phyloP scores from a whole-genome alignment of 2,888 invertebrate species.

The Parthenolecanium corni region DNA sequence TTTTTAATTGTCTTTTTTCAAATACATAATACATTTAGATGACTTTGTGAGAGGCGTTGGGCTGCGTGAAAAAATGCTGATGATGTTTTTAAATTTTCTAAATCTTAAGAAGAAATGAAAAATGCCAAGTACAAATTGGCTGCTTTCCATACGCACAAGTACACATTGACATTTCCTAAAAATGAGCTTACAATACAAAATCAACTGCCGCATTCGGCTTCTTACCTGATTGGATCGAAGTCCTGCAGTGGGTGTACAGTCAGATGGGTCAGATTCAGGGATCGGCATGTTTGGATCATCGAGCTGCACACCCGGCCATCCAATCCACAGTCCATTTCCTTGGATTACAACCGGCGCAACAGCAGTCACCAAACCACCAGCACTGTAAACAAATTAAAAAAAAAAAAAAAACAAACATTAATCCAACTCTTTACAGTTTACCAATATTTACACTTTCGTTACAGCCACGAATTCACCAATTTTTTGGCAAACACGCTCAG shows the following conservation, averaged over 20 bases:
- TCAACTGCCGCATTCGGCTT: no score
- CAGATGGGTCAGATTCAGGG: slow-evolving; percentile 38
- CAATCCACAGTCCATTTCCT: slow-evolving; percentile 40
- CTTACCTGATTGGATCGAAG: slow-evolving; percentile 38
- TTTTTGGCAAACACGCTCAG: no score
- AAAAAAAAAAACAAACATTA: not conserved
- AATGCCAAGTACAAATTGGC: no score
- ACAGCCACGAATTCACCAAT: not conserved
- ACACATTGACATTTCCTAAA: no score
- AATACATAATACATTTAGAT: no score
- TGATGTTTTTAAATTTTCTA: no score
- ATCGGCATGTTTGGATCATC: slow-evolving; percentile 36
- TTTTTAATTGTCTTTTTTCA: no score
- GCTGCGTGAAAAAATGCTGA: no score
- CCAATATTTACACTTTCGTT: not conserved
- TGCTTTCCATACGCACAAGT: no score
- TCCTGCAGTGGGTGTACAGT: slow-evolving; percentile 38
- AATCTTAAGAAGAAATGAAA: no score
- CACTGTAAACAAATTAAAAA: slow-evolving; percentile 36
- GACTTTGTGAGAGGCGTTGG: no score
- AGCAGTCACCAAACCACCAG: slow-evolving; percentile 41
- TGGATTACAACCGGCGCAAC: slow-evolving; percentile 41
- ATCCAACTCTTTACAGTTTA: not conserved
- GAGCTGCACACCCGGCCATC: slow-evolving; percentile 40
- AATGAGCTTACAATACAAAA: not conserved